phyloP scores from a whole-genome alignment of 2,113 vertebrate species.

The Paralichthys olivaceus region DNA sequence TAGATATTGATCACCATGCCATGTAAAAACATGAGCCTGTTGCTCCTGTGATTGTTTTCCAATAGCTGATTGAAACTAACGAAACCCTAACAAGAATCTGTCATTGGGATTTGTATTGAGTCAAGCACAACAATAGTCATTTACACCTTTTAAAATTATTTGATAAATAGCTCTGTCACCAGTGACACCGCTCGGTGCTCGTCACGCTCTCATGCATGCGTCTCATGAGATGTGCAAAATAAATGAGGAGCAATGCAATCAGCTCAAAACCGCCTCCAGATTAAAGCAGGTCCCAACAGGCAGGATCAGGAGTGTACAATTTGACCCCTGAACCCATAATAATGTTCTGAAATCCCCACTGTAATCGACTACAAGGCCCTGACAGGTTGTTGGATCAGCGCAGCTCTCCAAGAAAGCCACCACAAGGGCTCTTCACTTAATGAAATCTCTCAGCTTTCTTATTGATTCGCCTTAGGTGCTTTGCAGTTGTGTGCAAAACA shows the following conservation, averaged over 20 bases:
- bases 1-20: too few relatives aligned
- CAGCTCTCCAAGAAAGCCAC: slow-evolving; percentile 64
- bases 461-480: slow-evolving; percentile 75
- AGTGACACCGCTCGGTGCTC: background rate
- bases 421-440: slow-evolving; percentile 73
- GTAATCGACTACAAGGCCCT: slow-evolving; percentile 65
- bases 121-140: background rate
- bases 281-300: slow-evolving; percentile 68
- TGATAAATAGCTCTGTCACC: slow-evolving; percentile 32
- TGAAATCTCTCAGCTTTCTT: slow-evolving; percentile 76
- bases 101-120: background rate
- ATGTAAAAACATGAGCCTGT: too few relatives aligned
- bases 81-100: background rate
- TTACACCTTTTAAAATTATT: slow-evolving; percentile 12
- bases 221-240: slow-evolving; percentile 50
- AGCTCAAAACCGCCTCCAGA: slow-evolving; percentile 62
- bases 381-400: slow-evolving; percentile 68
- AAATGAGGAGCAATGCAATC: slow-evolving; percentile 67
- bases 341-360: slow-evolving; percentile 69
- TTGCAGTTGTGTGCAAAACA: slow-evolving; percentile 72
- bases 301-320: slow-evolving; percentile 57
- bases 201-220: slow-evolving; percentile 15
- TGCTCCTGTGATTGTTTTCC: too few relatives aligned
- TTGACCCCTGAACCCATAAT: slow-evolving; percentile 73
- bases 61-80: background rate